Evolutionary conservation across 2,113 vertebrate species (phyloP).

Genomic region (Bos javanicus): DNA sequence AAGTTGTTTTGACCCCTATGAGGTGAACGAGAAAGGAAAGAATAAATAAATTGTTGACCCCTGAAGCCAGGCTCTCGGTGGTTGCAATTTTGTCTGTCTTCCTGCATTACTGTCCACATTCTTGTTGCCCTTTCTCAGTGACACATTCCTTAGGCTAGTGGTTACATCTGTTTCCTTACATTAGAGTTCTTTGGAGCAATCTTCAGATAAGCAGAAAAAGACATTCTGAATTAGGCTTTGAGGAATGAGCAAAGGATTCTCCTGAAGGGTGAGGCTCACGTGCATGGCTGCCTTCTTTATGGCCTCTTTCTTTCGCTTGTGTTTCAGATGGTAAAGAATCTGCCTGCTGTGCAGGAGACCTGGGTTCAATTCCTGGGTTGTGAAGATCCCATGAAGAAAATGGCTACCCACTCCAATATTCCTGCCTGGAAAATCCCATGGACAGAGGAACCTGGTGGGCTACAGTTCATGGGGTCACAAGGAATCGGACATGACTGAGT

Average conservation of each 20-base stretch:
- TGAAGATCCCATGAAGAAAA: background rate
- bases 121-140: background rate
- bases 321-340: background rate
- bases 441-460: background rate
- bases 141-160: background rate
- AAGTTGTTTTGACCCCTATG: constrained; percentile 14
- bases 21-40: constrained; percentile 1
- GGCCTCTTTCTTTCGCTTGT: background rate
- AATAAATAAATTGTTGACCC: constrained; percentile 10
- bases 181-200: background rate
- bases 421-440: background rate
- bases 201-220: background rate
- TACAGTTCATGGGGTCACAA: background rate
- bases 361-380: background rate
- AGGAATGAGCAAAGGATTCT: background rate
- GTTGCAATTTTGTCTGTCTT: constrained; percentile 16
- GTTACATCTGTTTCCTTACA: background rate
- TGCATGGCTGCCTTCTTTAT: accelerated
- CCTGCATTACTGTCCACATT: constrained; percentile 12
- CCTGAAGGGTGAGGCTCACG: background rate
- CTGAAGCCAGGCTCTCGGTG: background rate
- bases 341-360: background rate
- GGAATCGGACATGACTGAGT: background rate
- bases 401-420: background rate
- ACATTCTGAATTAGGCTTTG: background rate